These are phyloP conservation scores for Varroa destructor DNA, from an alignment of 1,140 invertebrate genomes.

Conservation along the genomic window DNA sequence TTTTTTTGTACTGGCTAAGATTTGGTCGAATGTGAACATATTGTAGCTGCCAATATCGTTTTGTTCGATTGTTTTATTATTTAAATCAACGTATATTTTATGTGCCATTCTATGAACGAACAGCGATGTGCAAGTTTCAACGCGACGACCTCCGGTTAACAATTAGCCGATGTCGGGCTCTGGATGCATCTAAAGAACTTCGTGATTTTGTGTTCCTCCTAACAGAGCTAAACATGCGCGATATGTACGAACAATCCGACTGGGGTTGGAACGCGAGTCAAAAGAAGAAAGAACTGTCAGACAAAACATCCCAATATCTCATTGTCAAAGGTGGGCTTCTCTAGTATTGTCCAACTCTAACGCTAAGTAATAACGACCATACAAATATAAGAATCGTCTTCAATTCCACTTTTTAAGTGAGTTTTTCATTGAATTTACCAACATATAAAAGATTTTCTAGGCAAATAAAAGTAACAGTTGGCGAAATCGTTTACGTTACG, in stretches of 20 bases:
- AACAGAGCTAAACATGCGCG: constrained; percentile 36
- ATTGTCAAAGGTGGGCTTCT: constrained; percentile 31
- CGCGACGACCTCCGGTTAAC: not conserved
- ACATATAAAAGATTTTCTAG: too few species aligned
- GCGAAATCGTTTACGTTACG: too few species aligned
- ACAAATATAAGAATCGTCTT: too few species aligned
- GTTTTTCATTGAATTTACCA: too few species aligned
- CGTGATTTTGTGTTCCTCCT: constrained; percentile 34
- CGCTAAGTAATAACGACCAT: too few species aligned
- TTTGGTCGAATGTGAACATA: constrained; percentile 1
- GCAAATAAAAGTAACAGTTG: too few species aligned
- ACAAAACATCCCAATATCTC: constrained; percentile 35
- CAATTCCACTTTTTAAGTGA: too few species aligned
- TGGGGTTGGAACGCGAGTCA: constrained; percentile 36
- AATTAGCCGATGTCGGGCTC: not conserved
- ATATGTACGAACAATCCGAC: constrained; percentile 34
- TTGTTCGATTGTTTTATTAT: not conserved
- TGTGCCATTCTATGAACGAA: not conserved
- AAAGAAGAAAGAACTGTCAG: constrained; percentile 35
- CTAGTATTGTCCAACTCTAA: not conserved
- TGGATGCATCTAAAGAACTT: constrained; percentile 8
- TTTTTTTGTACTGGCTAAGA: too few species aligned
- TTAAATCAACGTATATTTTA: not conserved
- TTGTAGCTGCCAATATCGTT: not conserved
- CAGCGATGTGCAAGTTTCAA: not conserved